Evolutionary conservation across 2,113 vertebrate genomes (phyloP).

Genomic region (Casuarius casuarius): DNA sequence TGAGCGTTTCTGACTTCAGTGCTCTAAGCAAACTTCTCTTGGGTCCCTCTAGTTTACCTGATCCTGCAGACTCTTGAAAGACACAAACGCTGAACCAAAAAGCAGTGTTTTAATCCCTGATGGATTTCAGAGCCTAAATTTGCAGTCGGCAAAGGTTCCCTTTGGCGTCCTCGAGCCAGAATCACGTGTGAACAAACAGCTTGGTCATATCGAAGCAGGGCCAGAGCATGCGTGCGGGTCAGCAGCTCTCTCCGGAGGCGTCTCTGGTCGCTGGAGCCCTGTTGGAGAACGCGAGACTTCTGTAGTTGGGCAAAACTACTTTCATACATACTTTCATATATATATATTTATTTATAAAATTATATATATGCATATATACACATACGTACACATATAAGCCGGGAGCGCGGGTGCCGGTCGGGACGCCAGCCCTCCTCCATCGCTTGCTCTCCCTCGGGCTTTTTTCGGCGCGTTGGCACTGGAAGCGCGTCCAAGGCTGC

Average conservation of each 20-base stretch:
- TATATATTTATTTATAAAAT: too few relatives aligned
- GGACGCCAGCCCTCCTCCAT: conserved; percentile 10
- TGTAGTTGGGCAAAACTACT: neutral
- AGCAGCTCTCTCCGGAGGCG: neutral
- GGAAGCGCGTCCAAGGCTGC: conserved; percentile 47
- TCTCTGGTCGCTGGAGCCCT: neutral
- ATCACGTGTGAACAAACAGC: neutral
- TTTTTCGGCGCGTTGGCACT: conserved; percentile 35
- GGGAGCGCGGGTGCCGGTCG: too few relatives aligned
- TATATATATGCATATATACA: too few relatives aligned
- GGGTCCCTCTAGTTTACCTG: neutral
- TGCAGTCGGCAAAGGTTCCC: neutral
- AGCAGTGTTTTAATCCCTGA: neutral
- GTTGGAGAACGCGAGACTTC: neutral
- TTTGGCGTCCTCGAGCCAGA: neutral
- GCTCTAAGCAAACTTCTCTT: rapidly evolving
- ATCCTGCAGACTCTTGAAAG: neutral
- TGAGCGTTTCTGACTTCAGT: rapidly evolving
- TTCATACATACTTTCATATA: too few relatives aligned
- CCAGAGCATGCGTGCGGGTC: neutral
- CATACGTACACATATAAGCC: too few relatives aligned
- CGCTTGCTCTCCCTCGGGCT: neutral
- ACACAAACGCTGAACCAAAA: neutral
- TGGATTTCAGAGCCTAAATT: neutral
- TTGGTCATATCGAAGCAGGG: neutral